These are phyloP conservation scores for Psilopsiagon aurifrons DNA, from an alignment of 2,113 vertebrate species.

Conservation along the genomic window DNA sequence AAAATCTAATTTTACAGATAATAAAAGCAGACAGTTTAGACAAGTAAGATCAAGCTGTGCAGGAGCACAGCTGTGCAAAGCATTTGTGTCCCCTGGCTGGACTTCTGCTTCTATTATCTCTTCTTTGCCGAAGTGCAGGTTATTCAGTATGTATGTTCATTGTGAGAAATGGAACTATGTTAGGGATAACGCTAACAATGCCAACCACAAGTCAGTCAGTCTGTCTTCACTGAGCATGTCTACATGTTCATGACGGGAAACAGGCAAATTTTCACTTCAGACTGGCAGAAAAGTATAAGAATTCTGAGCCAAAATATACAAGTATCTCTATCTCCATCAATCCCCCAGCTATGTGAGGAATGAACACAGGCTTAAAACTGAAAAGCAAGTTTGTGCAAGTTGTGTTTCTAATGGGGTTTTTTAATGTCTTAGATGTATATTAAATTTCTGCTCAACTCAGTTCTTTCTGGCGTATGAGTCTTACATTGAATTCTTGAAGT, in stretches of 20 bases:
- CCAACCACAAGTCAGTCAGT: not conserved
- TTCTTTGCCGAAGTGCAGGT: not conserved
- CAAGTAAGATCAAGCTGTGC: not conserved
- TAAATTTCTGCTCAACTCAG: not conserved
- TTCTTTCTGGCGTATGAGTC: not conserved
- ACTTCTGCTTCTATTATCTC: not conserved
- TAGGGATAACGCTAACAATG: not conserved
- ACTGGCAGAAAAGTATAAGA: not conserved
- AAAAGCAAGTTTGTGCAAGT: conserved; percentile 40
- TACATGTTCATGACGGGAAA: not conserved
- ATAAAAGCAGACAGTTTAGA: not conserved
- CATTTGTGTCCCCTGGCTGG: not conserved
- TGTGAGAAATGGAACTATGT: not conserved
- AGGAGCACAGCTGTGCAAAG: not conserved
- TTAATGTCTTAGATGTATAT: not conserved
- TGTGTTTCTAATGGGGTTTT: not conserved
- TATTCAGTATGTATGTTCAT: not conserved
- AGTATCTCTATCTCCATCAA: not conserved
- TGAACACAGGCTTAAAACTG: not conserved
- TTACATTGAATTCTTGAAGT: not conserved
- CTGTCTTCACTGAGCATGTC: not conserved
- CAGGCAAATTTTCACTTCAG: not conserved
- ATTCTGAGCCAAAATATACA: not conserved
- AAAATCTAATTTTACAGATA: not conserved
- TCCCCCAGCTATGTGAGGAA: conserved; percentile 27